Conservation (phyloP, 2,888 invertebrate species). For the Keiferia lycopersicella region DNA sequence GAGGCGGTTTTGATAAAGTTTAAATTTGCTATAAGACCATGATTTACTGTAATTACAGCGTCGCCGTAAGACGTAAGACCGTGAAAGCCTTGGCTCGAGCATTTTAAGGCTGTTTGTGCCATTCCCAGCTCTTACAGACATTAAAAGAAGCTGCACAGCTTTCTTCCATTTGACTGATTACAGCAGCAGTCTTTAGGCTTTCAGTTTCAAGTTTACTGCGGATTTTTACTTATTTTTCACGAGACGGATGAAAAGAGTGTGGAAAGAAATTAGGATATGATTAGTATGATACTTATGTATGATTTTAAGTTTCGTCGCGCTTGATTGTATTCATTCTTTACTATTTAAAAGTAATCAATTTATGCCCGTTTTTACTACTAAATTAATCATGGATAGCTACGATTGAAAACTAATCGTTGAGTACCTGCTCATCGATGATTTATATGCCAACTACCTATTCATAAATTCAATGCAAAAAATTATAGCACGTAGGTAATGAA, state of each 20-base stretch:
- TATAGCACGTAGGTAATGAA: not conserved
- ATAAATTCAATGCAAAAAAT: conserved; percentile 7
- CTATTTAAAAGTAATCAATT: no score
- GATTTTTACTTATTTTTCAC: not conserved
- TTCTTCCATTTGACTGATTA: conserved; percentile 7
- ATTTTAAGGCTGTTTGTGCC: not conserved
- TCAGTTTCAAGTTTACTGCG: conserved; percentile 2
- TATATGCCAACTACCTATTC: not conserved
- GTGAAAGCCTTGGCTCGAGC: not conserved
- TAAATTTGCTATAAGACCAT: no score
- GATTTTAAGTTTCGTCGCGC: no score
- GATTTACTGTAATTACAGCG: no score
- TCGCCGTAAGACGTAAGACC: not conserved
- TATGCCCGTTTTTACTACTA: not conserved
- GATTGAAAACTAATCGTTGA: not conserved
- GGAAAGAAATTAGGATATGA: no score
- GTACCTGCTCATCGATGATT: not conserved
- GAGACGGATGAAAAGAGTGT: not conserved
- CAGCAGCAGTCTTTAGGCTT: not conserved
- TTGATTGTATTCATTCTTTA: no score
- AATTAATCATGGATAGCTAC: not conserved
- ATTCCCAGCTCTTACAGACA: conserved; percentile 2
- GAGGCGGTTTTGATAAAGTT: no score
- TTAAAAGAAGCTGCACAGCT: conserved; percentile 8
- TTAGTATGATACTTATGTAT: no score